Evolutionary conservation across 2,113 vertebrate genomes (phyloP).

Genomic region (Chrysochloris asiatica): DNA sequence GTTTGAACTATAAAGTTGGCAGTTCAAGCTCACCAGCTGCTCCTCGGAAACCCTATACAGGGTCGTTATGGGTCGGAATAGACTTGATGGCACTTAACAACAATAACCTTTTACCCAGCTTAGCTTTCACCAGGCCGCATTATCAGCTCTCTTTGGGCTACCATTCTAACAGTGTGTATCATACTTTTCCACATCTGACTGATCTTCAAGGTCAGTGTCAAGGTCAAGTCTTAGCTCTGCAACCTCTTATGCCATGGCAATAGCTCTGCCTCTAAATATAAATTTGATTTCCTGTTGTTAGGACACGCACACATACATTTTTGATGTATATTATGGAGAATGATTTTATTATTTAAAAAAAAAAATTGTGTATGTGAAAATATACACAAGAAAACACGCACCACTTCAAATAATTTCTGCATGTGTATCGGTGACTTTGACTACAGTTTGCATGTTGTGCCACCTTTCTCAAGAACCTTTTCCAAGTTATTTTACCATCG

Average conservation of each 20-base stretch:
- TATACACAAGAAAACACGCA: neutral
- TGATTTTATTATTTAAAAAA: neutral
- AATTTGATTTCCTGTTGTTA: neutral
- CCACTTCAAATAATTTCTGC: neutral
- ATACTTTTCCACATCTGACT: too few species aligned
- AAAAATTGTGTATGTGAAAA: neutral
- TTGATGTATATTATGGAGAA: neutral
- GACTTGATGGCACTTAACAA: too few species aligned
- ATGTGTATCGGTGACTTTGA: neutral
- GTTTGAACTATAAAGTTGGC: too few species aligned
- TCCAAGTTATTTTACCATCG: neutral
- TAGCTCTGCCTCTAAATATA: neutral
- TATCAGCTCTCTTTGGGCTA: neutral
- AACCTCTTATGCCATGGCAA: neutral
- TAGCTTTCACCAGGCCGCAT: neutral
- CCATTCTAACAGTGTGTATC: too few species aligned
- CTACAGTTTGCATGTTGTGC: neutral
- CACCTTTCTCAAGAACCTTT: neutral
- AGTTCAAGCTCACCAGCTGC: too few species aligned
- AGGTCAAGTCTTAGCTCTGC: neutral
- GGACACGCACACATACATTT: too few species aligned
- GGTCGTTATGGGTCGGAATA: too few species aligned
- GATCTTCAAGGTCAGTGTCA: neutral
- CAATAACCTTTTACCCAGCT: too few species aligned
- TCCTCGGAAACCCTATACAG: too few species aligned